phyloP scores from a whole-genome alignment of 2,113 vertebrate species.

The Anolis sagrei region DNA sequence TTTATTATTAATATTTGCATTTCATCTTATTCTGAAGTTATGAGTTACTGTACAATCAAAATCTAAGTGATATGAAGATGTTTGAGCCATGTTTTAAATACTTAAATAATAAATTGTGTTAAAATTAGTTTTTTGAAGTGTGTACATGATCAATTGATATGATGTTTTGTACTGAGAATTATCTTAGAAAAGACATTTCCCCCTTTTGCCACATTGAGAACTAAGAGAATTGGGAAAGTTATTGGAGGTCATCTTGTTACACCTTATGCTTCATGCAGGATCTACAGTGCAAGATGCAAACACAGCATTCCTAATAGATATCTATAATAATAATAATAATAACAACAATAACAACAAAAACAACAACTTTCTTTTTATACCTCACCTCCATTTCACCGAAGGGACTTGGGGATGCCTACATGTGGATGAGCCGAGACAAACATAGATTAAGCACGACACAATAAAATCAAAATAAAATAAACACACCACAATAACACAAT shows the following conservation, averaged over 20 bases:
- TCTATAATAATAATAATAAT: too few species aligned
- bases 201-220: not conserved
- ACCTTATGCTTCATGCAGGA: not conserved
- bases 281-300: not conserved
- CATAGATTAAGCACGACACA: too few species aligned
- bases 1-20: not conserved
- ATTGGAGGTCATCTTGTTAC: not conserved
- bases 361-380: too few species aligned
- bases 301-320: not conserved
- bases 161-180: not conserved
- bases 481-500: too few species aligned
- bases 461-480: too few species aligned
- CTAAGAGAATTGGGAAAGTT: too few species aligned
- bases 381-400: too few species aligned
- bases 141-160: too few species aligned
- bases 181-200: not conserved
- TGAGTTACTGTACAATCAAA: not conserved
- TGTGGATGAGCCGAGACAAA: too few species aligned
- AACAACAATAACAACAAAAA: too few species aligned
- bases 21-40: not conserved
- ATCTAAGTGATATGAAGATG: not conserved
- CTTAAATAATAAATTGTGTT: not conserved
- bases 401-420: too few species aligned
- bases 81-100: not conserved
- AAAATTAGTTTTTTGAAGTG: not conserved